Evolutionary conservation across 2,113 vertebrate genomes (phyloP).

Genomic region (Axis porcinus): DNA sequence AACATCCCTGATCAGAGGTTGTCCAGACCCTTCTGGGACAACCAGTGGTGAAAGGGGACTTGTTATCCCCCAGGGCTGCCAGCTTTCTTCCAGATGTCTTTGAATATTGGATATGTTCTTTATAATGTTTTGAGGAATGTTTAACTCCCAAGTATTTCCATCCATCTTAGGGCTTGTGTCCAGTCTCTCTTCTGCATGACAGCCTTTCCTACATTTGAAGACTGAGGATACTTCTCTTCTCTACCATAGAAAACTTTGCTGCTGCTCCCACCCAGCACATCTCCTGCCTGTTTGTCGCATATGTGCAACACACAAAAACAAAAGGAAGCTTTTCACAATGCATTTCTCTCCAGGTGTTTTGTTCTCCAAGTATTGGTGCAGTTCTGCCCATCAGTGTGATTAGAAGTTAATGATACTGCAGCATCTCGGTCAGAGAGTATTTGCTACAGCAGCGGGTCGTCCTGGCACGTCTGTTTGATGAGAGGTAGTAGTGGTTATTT

Average conservation of each 20-base stretch:
- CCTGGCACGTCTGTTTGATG: not conserved
- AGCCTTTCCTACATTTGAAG: not conserved
- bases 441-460: not conserved
- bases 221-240: not conserved
- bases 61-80: not conserved
- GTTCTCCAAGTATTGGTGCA: not conserved
- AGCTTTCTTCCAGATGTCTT: not conserved
- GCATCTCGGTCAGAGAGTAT: not conserved
- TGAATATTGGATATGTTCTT: not conserved
- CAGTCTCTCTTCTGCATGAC: not conserved
- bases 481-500: not conserved
- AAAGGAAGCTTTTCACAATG: not conserved
- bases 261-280: not conserved
- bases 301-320: not conserved
- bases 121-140: not conserved
- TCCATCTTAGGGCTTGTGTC: not conserved
- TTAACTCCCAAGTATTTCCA: not conserved
- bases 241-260: not conserved
- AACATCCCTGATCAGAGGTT: not conserved
- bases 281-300: not conserved
- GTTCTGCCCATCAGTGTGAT: not conserved
- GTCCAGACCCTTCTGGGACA: not conserved
- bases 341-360: not conserved
- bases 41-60: not conserved
- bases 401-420: not conserved